Base-by-base conservation (phyloP, 2,888 invertebrate genomes). In the Strigamia maritima region DNA sequence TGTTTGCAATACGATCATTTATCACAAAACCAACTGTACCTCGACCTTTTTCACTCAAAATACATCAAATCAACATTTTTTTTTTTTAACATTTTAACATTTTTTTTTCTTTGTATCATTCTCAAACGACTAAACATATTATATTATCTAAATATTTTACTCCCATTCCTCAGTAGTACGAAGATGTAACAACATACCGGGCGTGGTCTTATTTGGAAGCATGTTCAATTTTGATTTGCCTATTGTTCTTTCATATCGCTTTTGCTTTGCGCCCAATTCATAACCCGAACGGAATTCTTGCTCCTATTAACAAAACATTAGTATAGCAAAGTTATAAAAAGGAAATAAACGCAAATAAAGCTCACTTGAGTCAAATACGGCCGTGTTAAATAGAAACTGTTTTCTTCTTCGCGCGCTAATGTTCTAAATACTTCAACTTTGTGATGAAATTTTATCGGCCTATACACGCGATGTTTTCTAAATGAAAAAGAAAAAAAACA, bases 321-420 rank as follows among this genome's bases (percentile, higher is more conserved):
- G n/a, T n/a, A n/a, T n/a, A n/a, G n/a, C n/a, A n/a, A n/a, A n/a
- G n/a, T n/a, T n/a, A 7, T 24, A 10, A 16, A 19, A 24, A 19
- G 10, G 16, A 65, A 16, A 70, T 70, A 16, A n/a, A 28, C 7
- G 16, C 7, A 6, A 3, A 16, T n/a, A 28, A 70, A 7, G 1
- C 26, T 26, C 26, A 70, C 54, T 22, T n/a, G 3, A 8, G 70
- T 70, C 26, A 70, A 28, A 70, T 16, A 70, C 14, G 70, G 70
- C 0, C 70, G 70, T 12, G 26, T 70, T 12, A 70, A 28, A 28
- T 70, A 70, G 28, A 70, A 70, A 26, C 14, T 70, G 28, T 70
- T 70, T 70, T 70, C 70, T 70, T 70, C 70, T 70, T 70, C 70
- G 4, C 70, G 24, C 2, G 70, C 70, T 70, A 70, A 26, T 4